Percentiles rank a stretch among this genome's conserved stretches.
These are phyloP conservation scores for Lypha dubia DNA, from an alignment of 2,888 invertebrate species.

Conservation along the genomic window DNA sequence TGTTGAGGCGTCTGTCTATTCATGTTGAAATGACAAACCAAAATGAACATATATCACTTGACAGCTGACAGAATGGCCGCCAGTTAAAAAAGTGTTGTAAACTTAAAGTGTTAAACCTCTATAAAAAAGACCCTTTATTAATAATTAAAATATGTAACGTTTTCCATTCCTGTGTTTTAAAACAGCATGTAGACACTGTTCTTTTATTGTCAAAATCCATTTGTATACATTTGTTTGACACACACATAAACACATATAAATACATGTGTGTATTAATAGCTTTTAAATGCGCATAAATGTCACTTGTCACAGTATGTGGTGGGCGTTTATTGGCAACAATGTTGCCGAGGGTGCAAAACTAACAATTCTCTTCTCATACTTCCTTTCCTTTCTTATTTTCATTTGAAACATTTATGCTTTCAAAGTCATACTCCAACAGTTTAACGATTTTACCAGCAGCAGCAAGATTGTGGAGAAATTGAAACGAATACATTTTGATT, in stretches of 20 bases:
- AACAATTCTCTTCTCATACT: constrained; percentile 9
- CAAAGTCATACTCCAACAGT: constrained; percentile 22
- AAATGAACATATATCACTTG: no score
- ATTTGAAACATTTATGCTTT: constrained; percentile 20
- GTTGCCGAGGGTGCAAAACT: constrained; percentile 33
- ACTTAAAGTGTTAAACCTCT: no score
- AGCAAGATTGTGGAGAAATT: constrained; percentile 33
- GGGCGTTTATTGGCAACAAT: constrained; percentile 66
- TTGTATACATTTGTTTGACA: constrained; percentile 20
- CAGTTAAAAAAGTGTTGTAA: no score
- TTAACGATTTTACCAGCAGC: constrained; percentile 28
- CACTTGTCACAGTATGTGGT: constrained; percentile 72
- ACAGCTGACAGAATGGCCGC: no score
- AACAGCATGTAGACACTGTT: constrained; percentile 14
- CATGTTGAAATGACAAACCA: no score
- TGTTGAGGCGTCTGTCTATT: no score
- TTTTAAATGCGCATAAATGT: constrained; percentile 72
- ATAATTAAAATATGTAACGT: no score
- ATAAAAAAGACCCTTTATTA: no score
- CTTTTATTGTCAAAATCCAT: constrained; percentile 21
- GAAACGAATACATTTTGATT: constrained; percentile 55
- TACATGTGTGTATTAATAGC: constrained; percentile 51
- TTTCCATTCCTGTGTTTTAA: background rate
- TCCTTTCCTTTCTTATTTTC: background rate
- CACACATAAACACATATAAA: background rate